Conservation (phyloP, 2,113 vertebrate genomes). For the Sterrhoptilus dennistouni region DNA sequence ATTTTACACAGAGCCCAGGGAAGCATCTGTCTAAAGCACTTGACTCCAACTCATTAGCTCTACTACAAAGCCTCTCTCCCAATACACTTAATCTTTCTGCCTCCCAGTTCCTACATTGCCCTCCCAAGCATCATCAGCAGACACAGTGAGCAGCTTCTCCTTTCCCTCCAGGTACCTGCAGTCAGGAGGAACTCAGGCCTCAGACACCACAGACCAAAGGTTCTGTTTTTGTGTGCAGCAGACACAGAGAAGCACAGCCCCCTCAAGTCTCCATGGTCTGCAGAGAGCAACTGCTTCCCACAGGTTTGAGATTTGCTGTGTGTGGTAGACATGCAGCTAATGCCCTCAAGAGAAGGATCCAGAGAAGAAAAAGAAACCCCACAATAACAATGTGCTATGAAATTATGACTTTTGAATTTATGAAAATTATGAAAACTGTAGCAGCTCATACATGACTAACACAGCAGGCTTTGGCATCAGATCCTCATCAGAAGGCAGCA, state of each 20-base stretch:
- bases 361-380: background rate
- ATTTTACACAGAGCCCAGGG: conserved; percentile 6
- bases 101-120: background rate
- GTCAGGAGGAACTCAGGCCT: background rate
- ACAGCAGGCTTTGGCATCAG: background rate
- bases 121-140: accelerated
- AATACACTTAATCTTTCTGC: background rate
- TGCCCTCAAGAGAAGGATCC: background rate
- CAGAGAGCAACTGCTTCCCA: background rate
- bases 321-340: accelerated
- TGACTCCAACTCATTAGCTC: background rate
- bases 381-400: background rate
- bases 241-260: background rate
- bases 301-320: background rate
- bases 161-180: background rate
- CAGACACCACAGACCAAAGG: background rate
- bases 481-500: background rate
- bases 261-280: accelerated
- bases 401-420: background rate
- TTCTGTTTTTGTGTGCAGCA: background rate
- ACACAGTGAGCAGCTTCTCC: background rate
- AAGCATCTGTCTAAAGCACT: conserved; percentile 21
- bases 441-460: background rate
- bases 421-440: background rate
- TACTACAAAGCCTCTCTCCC: background rate